phyloP scores from a whole-genome alignment of 2,113 vertebrate genomes.

The Colius striatus region DNA sequence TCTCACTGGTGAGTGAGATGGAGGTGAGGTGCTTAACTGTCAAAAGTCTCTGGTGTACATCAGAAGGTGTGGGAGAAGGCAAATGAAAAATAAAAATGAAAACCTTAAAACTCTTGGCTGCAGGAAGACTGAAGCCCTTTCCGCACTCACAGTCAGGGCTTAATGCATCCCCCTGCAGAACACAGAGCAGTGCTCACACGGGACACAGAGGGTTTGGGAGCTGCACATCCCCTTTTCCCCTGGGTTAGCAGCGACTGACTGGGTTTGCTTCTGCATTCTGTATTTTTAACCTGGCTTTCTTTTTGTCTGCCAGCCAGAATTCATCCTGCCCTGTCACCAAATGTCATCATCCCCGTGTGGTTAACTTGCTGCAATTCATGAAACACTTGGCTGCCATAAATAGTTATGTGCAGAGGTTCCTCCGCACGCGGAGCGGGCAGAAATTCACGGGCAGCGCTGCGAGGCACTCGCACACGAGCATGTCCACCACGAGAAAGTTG shows the following conservation, averaged over 20 bases:
- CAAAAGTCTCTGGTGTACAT: neutral
- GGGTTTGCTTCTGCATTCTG: conserved; percentile 26
- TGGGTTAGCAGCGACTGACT: neutral
- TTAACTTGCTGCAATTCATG: conserved; percentile 68
- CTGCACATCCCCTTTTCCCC: neutral
- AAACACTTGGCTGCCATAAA: conserved; percentile 73
- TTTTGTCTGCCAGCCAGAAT: neutral
- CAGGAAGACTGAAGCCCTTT: neutral
- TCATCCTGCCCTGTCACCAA: conserved; percentile 50
- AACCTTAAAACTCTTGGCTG: neutral
- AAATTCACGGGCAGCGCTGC: conserved; percentile 40
- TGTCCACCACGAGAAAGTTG: conserved; percentile 70
- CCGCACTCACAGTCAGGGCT: fast-evolving
- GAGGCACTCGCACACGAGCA: conserved; percentile 53
- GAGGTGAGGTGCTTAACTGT: neutral
- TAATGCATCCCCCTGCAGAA: neutral
- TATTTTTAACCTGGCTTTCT: conserved; percentile 47
- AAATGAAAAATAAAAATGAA: neutral
- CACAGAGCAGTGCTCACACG: fast-evolving
- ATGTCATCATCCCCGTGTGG: conserved; percentile 73
- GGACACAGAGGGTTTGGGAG: neutral
- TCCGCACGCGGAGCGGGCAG: neutral
- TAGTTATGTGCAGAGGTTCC: conserved; percentile 63
- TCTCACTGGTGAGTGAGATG: neutral
- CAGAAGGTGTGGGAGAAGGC: neutral